phyloP scores from a whole-genome alignment of 2,113 vertebrate species.

The Oreotrochilus melanogaster region DNA sequence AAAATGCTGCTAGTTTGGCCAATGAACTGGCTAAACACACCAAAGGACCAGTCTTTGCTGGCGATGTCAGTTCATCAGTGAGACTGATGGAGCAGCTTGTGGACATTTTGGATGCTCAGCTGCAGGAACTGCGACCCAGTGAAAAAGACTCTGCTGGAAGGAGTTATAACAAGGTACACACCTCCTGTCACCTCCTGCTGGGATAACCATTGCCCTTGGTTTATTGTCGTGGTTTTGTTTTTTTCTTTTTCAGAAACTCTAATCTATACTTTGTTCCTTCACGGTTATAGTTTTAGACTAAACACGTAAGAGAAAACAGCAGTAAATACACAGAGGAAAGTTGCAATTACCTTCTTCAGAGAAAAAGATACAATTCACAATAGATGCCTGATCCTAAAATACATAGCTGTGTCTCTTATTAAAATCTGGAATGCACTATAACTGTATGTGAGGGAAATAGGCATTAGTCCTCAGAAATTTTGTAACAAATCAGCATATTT shows the following conservation, averaged over 20 bases:
- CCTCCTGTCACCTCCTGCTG: not conserved
- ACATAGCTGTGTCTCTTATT: conserved; percentile 17
- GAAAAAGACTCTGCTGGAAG: conserved; percentile 92
- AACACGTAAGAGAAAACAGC: conserved; percentile 1
- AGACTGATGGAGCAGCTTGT: conserved; percentile 97
- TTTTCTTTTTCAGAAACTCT: conserved; percentile 14
- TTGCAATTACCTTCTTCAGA: conserved; percentile 21
- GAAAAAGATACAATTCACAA: conserved; percentile 20
- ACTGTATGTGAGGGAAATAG: conserved; percentile 3
- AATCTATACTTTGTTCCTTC: not conserved
- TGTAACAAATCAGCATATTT: conserved; percentile 27
- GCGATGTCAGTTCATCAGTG: conserved; percentile 95
- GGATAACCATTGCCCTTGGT: conserved; percentile 2
- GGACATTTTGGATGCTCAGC: conserved; percentile 96
- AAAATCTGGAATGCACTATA: conserved; percentile 44
- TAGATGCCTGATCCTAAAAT: conserved; percentile 17
- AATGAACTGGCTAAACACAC: conserved; percentile 97
- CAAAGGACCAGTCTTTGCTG: conserved; percentile 93
- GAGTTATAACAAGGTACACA: conserved; percentile 97
- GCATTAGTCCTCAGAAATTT: conserved; percentile 39
- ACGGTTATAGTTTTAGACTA: conserved; percentile 11
- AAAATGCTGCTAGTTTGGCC: conserved; percentile 96
- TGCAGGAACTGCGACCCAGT: conserved; percentile 92
- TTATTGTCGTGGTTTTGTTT: not conserved
- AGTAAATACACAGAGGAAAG: not conserved